Percentiles rank a stretch among this genome's conserved stretches.
Conservation (phyloP, 2,113 vertebrate genomes). For the Xerus inauris region DNA sequence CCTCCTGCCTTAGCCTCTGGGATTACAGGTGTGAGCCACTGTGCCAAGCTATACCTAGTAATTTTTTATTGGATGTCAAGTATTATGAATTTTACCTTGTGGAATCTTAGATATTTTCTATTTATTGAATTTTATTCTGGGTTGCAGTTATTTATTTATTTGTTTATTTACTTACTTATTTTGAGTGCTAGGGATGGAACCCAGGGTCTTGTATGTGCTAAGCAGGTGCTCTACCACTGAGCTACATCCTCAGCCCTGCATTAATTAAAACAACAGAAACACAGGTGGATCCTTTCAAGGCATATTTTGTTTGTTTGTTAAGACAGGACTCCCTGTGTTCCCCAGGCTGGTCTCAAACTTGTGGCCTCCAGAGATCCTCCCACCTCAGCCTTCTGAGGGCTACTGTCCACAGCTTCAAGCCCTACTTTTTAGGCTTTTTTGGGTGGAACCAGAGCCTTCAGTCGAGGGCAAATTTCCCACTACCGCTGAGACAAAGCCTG, state of each 20-base stretch:
- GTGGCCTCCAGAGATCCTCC: too few species aligned
- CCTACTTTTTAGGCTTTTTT: not conserved
- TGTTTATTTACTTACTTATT: not conserved
- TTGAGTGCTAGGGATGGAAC: not conserved
- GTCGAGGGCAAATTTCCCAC: not conserved
- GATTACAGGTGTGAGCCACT: too few species aligned
- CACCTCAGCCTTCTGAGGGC: too few species aligned
- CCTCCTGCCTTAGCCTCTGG: too few species aligned
- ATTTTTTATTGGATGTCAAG: not conserved
- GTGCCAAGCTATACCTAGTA: not conserved
- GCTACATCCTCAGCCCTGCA: not conserved
- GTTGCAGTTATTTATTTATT: not conserved
- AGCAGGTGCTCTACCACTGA: too few species aligned
- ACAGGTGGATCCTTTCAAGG: not conserved
- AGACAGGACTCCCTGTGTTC: too few species aligned
- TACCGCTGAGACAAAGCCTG: not conserved
- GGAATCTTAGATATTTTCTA: not conserved
- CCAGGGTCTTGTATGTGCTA: too few species aligned
- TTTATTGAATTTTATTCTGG: not conserved
- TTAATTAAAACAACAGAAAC: not conserved
- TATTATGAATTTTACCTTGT: not conserved
- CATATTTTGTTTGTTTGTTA: not conserved
- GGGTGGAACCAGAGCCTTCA: not conserved
- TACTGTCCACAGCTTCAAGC: not conserved
- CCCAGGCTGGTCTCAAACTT: too few species aligned